phyloP scores from a whole-genome alignment of 2,113 vertebrate species.

The Semicossyphus pulcher region DNA sequence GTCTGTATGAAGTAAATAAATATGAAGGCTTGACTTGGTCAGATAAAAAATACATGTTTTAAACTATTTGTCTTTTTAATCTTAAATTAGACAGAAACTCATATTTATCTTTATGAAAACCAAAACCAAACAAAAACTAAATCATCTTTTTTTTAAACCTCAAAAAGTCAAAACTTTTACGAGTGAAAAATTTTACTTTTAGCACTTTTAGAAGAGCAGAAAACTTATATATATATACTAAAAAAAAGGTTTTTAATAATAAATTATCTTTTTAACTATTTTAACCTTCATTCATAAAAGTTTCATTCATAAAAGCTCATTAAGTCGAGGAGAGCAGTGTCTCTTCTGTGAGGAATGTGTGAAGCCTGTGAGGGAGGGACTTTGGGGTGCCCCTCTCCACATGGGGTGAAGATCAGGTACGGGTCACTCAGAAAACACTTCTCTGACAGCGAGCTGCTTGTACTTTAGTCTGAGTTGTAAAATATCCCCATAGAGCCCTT shows the following conservation, averaged over 20 bases:
- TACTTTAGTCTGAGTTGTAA: constrained; percentile 68
- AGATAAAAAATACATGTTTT: background rate
- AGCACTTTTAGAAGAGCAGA: too few relatives aligned
- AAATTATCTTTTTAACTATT: too few relatives aligned
- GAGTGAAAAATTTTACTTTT: too few relatives aligned
- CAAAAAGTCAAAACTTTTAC: too few relatives aligned
- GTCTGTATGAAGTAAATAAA: too few relatives aligned
- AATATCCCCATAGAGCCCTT: constrained; percentile 52
- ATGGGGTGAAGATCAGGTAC: constrained; percentile 51
- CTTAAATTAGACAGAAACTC: too few relatives aligned
- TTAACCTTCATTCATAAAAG: background rate
- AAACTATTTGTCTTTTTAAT: background rate
- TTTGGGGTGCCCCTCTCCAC: constrained; percentile 25
- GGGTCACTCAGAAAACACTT: constrained; percentile 60
- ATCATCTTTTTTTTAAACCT: too few relatives aligned
- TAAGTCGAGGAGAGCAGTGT: constrained; percentile 5
- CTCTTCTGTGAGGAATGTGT: constrained; percentile 45
- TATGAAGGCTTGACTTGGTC: too few relatives aligned
- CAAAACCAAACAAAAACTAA: too few relatives aligned
- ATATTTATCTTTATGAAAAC: too few relatives aligned
- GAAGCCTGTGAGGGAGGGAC: constrained; percentile 12
- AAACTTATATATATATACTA: too few relatives aligned
- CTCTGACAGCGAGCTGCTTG: constrained; percentile 20
- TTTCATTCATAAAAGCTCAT: background rate
- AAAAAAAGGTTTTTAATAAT: too few relatives aligned